Base-by-base conservation (phyloP, 2,797 vertebrate species). In the Peromyscus melanophrys region DNA sequence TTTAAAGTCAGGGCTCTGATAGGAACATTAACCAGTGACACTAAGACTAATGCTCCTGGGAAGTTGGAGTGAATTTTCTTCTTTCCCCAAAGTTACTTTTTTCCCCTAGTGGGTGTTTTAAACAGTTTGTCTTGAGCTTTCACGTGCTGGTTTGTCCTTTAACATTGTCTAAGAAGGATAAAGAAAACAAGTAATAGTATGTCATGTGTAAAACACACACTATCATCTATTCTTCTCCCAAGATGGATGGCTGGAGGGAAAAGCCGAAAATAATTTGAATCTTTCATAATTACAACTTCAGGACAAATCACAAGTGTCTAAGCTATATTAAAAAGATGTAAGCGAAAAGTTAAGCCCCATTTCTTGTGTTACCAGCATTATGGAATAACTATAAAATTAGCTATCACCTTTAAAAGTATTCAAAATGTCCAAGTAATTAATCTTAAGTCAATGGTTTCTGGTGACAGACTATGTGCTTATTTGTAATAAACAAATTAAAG, bases 321-420 rank as follows among this genome's bases (percentile, higher is more conserved):
- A 85, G 80, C 98, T 90, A 96, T 67, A 63, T 89, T 92, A 25
- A 95, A 49, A 49, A 96, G 95, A 93, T 71, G 65, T 85, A 86
- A 82, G 89, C 92, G 94, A 1, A 10, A 87, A 97, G 96, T 76
- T 94, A 78, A 49, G 73, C 46, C 96, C 89, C 96, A 98, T 96
- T 98, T 98, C 67, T 93, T 94, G 89, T 89, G 4, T 92, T 97
- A 98, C 76, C 78, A 94, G 55, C 96, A 98, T 97, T 93, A 97
- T 77, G 98, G 93, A 98, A 97, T 98, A 98, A 97, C 96, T 97
- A 98, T 96, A 98, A 98, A 98, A 98, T 63, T 96, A 69, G 93
- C 92, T 98, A 98, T 98, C 97, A 96, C 97, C 98, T 98, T 95
- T 97, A 98, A 23, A 98, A 96, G 96, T 98, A 97, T 98, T 98